Evolutionary conservation across 2,888 invertebrate genomes (phyloP).

Genomic region (Podotricha telesiphe): DNA sequence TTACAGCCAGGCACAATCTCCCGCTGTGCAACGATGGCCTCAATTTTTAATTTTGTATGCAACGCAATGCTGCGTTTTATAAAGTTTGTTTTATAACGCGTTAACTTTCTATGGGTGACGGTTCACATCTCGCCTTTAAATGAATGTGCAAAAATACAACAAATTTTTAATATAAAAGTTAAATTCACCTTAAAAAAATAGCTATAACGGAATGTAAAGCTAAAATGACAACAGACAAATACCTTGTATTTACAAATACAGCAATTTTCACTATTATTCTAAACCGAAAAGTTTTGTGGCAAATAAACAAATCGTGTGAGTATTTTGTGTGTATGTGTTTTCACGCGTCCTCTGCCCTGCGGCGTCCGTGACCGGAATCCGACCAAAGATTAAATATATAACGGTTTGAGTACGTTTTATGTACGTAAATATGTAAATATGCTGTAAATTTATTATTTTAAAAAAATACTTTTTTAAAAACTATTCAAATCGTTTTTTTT

Average conservation of each 20-base stretch:
- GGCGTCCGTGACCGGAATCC: conserved; percentile 48
- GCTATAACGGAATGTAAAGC: not conserved
- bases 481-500: no score
- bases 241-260: not conserved
- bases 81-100: no score
- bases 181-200: not conserved
- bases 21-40: no score
- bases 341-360: conserved; percentile 44
- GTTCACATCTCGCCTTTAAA: no score
- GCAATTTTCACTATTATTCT: conserved; percentile 1
- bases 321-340: conserved; percentile 46
- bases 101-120: no score
- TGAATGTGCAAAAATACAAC: no score
- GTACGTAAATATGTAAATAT: conserved; percentile 12
- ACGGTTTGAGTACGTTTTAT: conserved; percentile 2
- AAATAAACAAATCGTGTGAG: conserved; percentile 47
- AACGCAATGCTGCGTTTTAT: no score
- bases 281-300: not conserved
- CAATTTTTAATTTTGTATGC: no score
- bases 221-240: not conserved
- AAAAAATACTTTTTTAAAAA: no score
- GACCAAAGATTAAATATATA: conserved; percentile 37
- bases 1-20: no score
- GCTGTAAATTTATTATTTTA: not conserved
- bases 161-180: no score